A percentile compares a stretch with the other conserved stretches of the same genome.
phyloP scores from a whole-genome alignment of 2,113 vertebrate species.

The Sinocyclocheilus rhinocerous region DNA sequence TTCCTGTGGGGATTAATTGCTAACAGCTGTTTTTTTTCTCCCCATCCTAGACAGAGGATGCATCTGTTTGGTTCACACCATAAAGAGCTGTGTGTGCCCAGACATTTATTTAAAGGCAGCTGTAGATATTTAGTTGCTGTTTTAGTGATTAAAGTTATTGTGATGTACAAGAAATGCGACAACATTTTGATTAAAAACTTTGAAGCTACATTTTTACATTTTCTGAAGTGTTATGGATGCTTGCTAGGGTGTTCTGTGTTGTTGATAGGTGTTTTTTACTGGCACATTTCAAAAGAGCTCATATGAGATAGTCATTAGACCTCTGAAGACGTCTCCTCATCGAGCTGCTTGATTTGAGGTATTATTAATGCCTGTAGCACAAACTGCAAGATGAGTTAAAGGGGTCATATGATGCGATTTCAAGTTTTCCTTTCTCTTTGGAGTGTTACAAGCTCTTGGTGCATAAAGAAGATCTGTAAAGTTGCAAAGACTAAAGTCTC shows the following conservation, averaged over 20 bases:
- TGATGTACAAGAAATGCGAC: not conserved
- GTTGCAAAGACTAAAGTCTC: no score
- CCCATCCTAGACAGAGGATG: conserved; percentile 20
- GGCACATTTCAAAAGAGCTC: not conserved
- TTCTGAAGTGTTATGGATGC: not conserved
- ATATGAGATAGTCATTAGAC: not conserved
- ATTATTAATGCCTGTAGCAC: not conserved
- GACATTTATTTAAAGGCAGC: not conserved
- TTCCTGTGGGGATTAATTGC: conserved; percentile 39
- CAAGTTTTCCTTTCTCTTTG: no score
- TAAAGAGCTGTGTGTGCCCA: not conserved
- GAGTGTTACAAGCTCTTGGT: no score
- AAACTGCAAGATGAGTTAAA: not conserved
- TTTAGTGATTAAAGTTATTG: not conserved
- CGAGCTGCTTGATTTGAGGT: not conserved
- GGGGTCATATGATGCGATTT: no score
- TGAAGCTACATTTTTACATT: not conserved
- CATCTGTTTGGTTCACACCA: not conserved
- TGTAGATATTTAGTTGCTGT: not conserved
- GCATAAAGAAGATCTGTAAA: no score
- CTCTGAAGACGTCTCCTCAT: not conserved
- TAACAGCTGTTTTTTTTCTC: conserved; percentile 38
- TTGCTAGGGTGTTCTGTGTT: not conserved
- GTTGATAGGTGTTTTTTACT: not conserved
- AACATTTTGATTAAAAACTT: not conserved